Base-by-base conservation (phyloP, 2,797 vertebrate species). In the Sebastes flavidus region DNA sequence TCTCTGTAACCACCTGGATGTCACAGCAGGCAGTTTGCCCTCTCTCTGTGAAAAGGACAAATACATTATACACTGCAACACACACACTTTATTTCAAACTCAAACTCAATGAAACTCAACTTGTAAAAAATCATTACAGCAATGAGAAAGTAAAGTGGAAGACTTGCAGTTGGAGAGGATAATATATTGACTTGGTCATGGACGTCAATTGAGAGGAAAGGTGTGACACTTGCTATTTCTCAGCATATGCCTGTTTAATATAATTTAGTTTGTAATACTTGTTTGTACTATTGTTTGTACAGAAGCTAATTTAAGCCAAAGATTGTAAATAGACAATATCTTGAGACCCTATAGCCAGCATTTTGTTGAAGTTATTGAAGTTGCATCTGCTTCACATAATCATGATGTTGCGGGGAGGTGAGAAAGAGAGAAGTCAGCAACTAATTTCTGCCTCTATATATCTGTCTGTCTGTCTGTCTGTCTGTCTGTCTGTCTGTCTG, bases 391-490 rank as follows among this genome's bases (percentile, higher is more conserved):
- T 20, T 70, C 67, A 77, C 58, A 58, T 72, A 77, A 42, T 42
- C 38, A 42, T 16, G 38, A 42, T 42, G 29, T 63, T 72, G 58
- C 12, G 4, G 34, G 9, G 65, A 80, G 73, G 30, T n/a, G 62
- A 73, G 61, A 38, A 12, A 49, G 10, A 66, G n/a, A 76, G 54
- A 81, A 70, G 73, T 83, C 80, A 70, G 83, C 89, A 84, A 84
- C 54, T 81, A 66, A 86, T 87, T 80, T 76, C 63, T 81, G 36
- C 62, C 60, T 42, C 38, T 42, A 42, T 42, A 14, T 36, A 5
- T 36, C 34, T 36, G 0, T 36, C 10, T 38, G 1, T 38, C 36
- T 38, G 5, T 38, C 36, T 38, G 5, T 36, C 36, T 38, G 2
- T 42, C 36, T 38, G 2, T 38, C 13, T 42, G 2, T 42, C 38